phyloP scores from a whole-genome alignment of 1,140 invertebrate species.

The Neodiprion virginianus region DNA sequence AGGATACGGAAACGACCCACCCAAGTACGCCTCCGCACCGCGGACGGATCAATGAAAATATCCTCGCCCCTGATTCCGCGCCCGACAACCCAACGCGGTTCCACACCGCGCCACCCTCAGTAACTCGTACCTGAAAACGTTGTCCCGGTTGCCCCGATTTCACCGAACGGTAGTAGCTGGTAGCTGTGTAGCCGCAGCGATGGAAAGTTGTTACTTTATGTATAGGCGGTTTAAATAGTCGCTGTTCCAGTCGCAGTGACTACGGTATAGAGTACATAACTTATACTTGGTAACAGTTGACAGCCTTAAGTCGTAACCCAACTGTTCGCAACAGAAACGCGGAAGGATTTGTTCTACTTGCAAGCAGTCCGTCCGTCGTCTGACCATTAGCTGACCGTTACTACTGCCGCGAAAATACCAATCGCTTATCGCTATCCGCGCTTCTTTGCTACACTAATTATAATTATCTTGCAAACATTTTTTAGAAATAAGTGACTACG shows the following conservation, averaged over 20 bases:
- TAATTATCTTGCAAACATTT: too few species aligned
- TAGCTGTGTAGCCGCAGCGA: too few species aligned
- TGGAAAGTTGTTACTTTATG: too few species aligned
- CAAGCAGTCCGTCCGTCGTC: neutral
- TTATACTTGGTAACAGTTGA: too few species aligned
- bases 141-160: constrained; percentile 24
- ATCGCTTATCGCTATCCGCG: neutral
- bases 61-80: constrained; percentile 38
- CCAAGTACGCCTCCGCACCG: constrained; percentile 38
- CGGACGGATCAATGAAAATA: constrained; percentile 60
- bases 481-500: too few species aligned
- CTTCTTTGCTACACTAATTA: too few species aligned
- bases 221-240: neutral
- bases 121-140: constrained; percentile 52
- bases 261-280: neutral
- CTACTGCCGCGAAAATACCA: neutral
- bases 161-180: neutral
- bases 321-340: neutral
- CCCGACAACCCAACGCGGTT: constrained; percentile 42
- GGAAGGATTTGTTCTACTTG: neutral
- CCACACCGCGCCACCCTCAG: constrained; percentile 50
- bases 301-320: neutral
- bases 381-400: neutral
- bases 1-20: neutral
- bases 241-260: neutral